Conservation (phyloP, 2,888 invertebrate species). For the Drosophila prostipennis region DNA sequence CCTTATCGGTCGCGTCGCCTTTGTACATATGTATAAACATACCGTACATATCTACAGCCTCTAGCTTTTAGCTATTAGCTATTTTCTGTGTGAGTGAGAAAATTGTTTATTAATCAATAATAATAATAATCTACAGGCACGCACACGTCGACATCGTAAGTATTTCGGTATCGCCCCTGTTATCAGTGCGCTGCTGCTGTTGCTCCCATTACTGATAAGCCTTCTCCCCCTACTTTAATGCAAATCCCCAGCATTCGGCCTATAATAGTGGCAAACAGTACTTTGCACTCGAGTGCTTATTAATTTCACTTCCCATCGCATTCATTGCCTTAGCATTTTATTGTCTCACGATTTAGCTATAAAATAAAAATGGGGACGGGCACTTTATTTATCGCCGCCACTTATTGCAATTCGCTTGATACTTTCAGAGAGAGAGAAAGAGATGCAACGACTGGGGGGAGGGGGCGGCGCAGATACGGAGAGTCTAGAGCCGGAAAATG, state of each 20-base stretch:
- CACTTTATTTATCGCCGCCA: constrained; percentile 28
- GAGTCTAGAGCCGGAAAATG: constrained; percentile 19
- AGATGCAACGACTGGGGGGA: neutral
- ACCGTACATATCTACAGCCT: constrained; percentile 34
- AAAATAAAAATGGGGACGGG: constrained; percentile 30
- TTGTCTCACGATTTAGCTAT: constrained; percentile 39
- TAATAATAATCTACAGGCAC: constrained; percentile 33
- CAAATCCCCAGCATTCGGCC: constrained; percentile 38
- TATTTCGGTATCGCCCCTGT: constrained; percentile 19
- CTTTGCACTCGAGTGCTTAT: constrained; percentile 50
- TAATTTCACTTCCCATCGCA: constrained; percentile 25
- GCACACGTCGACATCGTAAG: constrained; percentile 6
- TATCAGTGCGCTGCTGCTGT: constrained; percentile 32
- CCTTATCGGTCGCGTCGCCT: constrained; percentile 54
- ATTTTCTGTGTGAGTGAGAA: constrained; percentile 50
- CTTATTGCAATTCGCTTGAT: constrained; percentile 11
- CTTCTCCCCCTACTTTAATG: constrained; percentile 19
- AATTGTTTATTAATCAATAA: constrained; percentile 71
- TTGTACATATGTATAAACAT: constrained; percentile 7
- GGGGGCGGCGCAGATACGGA: neutral
- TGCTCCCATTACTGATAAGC: constrained; percentile 34
- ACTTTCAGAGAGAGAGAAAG: neutral
- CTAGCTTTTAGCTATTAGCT: constrained; percentile 9
- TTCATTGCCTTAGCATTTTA: constrained; percentile 32
- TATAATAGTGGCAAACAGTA: constrained; percentile 33